These are phyloP conservation scores for Drosophila obscura DNA, from an alignment of 1,140 invertebrate species.

Conservation along the genomic window DNA sequence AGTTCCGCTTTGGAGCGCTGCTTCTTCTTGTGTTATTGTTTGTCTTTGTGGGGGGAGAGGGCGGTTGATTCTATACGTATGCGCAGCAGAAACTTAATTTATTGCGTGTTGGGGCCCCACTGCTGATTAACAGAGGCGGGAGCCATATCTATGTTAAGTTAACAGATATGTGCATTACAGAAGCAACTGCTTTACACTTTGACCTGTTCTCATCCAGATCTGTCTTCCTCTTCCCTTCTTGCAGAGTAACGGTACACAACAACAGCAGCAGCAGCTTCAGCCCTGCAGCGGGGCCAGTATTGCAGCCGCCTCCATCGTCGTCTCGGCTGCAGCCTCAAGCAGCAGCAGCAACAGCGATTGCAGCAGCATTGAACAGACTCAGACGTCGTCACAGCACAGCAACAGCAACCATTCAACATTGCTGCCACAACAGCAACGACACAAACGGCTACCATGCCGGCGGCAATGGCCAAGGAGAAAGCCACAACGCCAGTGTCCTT, in stretches of 20 bases:
- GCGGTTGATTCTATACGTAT: slow-evolving; percentile 43
- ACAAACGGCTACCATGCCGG: slow-evolving; percentile 76
- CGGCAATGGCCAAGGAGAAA: slow-evolving; percentile 83
- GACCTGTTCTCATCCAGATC: background rate
- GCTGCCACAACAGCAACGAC: slow-evolving; percentile 44
- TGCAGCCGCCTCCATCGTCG: slow-evolving; percentile 56
- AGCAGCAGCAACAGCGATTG: slow-evolving; percentile 19
- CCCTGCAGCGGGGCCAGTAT: slow-evolving; percentile 60
- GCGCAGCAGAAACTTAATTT: slow-evolving; percentile 60
- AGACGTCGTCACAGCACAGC: slow-evolving; percentile 21
- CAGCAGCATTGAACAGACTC: slow-evolving; percentile 25
- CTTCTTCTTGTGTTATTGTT: slow-evolving; percentile 19
- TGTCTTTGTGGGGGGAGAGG: background rate
- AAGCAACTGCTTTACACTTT: background rate
- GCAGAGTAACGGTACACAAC: slow-evolving; percentile 81
- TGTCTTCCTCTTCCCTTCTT: slow-evolving; percentile 21
- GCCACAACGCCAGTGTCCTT: slow-evolving; percentile 74
- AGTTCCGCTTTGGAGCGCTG: slow-evolving; percentile 44
- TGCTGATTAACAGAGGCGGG: background rate
- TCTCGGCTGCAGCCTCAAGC: slow-evolving; percentile 34
- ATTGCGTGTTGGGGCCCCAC: slow-evolving; percentile 56
- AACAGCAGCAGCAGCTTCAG: slow-evolving; percentile 42
- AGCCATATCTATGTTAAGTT: background rate
- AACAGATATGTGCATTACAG: no score
- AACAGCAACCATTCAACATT: slow-evolving; percentile 47